Evolutionary conservation across 2,113 vertebrate species (phyloP).

Genomic region (Rana temporaria): DNA sequence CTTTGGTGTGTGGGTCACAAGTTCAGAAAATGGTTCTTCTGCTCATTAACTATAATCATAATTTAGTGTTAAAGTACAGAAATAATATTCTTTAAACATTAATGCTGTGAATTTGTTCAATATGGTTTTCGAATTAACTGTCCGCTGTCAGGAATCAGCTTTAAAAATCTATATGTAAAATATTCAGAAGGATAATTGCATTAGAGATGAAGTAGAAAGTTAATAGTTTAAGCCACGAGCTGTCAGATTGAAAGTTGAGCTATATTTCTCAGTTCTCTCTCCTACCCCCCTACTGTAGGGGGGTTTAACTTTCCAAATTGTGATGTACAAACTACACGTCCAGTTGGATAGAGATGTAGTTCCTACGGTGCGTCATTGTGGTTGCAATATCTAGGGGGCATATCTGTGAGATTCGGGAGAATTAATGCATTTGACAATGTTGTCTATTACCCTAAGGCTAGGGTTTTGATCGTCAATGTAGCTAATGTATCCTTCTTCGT

Average conservation of each 20-base stretch:
- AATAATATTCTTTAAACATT: slow-evolving; percentile 19
- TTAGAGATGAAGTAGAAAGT: slow-evolving; percentile 25
- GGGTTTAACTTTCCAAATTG: slow-evolving; percentile 10
- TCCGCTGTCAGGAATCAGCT: not conserved
- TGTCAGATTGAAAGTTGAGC: slow-evolving; percentile 8
- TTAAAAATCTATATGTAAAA: slow-evolving; percentile 44
- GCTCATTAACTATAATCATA: slow-evolving; percentile 37
- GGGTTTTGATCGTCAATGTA: slow-evolving; percentile 69
- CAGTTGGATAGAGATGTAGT: slow-evolving; percentile 25
- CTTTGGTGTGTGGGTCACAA: slow-evolving; percentile 47
- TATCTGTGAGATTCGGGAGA: slow-evolving; percentile 66
- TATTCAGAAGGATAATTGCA: slow-evolving; percentile 50
- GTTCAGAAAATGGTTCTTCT: not conserved
- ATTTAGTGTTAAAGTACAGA: slow-evolving; percentile 2
- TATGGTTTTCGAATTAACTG: not conserved
- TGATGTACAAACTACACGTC: slow-evolving; percentile 15
- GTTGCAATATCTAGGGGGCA: slow-evolving; percentile 63
- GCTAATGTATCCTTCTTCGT: slow-evolving; percentile 68
- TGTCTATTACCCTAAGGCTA: slow-evolving; percentile 73
- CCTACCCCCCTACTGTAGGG: not conserved
- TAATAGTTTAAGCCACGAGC: slow-evolving; percentile 23
- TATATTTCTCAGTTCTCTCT: slow-evolving; percentile 4
- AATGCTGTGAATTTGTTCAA: slow-evolving; percentile 42
- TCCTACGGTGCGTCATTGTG: slow-evolving; percentile 57
- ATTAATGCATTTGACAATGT: slow-evolving; percentile 72